Evolutionary conservation across 2,113 vertebrate species (phyloP).

Genomic region (Chaetodon trifascialis): DNA sequence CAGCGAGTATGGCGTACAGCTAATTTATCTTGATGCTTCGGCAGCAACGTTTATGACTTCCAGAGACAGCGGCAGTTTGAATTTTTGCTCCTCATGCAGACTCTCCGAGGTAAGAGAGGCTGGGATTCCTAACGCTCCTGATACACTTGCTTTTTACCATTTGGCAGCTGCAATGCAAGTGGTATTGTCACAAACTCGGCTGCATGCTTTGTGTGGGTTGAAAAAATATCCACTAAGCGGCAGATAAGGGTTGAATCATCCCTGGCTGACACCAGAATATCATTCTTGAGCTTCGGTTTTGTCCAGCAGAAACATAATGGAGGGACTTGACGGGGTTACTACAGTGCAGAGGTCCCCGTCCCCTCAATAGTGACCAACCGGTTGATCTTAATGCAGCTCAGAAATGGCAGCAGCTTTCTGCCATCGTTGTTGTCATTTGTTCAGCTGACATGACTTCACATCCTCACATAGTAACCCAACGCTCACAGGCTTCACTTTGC

Average conservation of each 20-base stretch:
- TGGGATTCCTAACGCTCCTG: conserved; percentile 19
- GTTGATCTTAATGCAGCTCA: too few species aligned
- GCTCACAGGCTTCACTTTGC: neutral
- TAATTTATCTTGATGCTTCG: conserved; percentile 45
- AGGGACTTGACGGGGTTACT: neutral
- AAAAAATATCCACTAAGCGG: conserved; percentile 9
- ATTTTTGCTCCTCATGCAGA: conserved; percentile 29
- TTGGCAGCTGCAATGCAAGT: neutral
- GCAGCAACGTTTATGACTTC: conserved; percentile 32
- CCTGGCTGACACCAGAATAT: neutral
- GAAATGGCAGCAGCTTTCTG: too few species aligned
- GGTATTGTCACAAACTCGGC: conserved; percentile 1
- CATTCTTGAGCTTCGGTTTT: neutral
- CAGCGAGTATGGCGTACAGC: neutral
- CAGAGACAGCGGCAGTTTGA: neutral
- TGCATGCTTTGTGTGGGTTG: conserved; percentile 14
- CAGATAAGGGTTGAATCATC: conserved; percentile 18
- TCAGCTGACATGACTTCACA: neutral
- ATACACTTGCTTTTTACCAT: neutral
- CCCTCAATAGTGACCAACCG: neutral
- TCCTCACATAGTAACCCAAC: too few species aligned
- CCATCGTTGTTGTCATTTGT: neutral
- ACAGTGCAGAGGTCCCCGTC: neutral
- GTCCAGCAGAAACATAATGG: neutral
- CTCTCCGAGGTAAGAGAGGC: conserved; percentile 21